Conservation (phyloP, 2,797 vertebrate species). For the Vultur gryphus region DNA sequence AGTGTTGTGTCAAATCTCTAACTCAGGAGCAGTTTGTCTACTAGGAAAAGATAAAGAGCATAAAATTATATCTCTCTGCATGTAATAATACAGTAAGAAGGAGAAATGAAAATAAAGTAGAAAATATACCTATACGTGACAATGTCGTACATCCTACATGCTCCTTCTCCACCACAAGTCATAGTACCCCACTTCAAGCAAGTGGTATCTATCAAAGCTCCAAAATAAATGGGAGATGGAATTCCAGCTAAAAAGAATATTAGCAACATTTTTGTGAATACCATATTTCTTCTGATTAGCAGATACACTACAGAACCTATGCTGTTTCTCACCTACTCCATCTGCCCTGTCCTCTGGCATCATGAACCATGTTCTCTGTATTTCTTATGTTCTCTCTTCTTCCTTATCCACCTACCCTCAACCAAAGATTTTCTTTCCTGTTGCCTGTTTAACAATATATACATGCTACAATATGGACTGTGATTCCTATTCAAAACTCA, state of each 20-base stretch:
- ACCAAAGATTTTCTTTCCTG: background rate
- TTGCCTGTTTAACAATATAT: background rate
- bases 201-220: slow-evolving; percentile 87
- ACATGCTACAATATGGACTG: background rate
- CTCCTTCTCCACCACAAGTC: slow-evolving; percentile 83
- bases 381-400: background rate
- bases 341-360: background rate
- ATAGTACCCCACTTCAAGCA: slow-evolving; percentile 91
- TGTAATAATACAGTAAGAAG: background rate
- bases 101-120: background rate
- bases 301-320: background rate
- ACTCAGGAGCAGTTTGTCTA: background rate
- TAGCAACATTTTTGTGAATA: background rate
- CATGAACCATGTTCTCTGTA: background rate
- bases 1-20: background rate
- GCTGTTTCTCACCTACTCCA: background rate
- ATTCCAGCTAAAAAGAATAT: slow-evolving; percentile 82
- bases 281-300: background rate
- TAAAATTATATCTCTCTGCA: background rate
- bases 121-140: slow-evolving; percentile 57
- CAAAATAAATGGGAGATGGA: slow-evolving; percentile 91
- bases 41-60: background rate
- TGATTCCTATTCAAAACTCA: background rate
- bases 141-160: slow-evolving; percentile 88
- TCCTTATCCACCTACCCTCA: background rate